Base-by-base conservation (phyloP, 2,888 invertebrate species). In the Tetheella fluctuosa region DNA sequence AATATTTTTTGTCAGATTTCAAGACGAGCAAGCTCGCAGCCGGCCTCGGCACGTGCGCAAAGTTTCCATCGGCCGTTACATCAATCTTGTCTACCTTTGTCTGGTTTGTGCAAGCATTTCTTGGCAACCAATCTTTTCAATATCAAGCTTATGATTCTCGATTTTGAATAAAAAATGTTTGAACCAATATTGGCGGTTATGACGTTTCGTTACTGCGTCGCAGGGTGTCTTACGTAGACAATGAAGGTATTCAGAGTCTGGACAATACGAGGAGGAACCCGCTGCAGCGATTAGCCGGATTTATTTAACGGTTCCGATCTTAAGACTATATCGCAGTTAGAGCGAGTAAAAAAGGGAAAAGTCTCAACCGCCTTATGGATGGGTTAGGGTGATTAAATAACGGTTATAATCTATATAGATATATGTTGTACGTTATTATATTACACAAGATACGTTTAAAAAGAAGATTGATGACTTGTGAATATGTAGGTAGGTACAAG, bases 31-130 rank as follows among this genome's bases (percentile, higher is more conserved):
- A 61, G 30, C 66, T 64, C 69, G 83, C 91, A 92, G 84, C 92
- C 86, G 91, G 85, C 82, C 72, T 63, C 60, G 86, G 89, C 92
- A 93, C 92, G 92, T 92, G 93, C 91, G 88, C 85, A 77, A 87
- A 86, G 83, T 88, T 84, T 74, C 83, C 74, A 73, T 72, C 80
- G 82, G 81, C 89, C 91, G 90, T 89, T 88, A 91, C 90, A 91
- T 91, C 86, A 87, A 90, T 92, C 91, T 90, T 89, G 81, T 86
- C 89, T 86, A 83, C 85, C 83, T 85, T 84, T 78, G 77, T 81
- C 79, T 79, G 80, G 83, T 80, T 87, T 86, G 83, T 83, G 81
- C 83, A 83, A 84, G 75, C 80, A 83, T 85, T 83, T 79, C 79
- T 71, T 68, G 48, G 39, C 23, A 30, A 59, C 39, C 39, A 54